Percentiles rank a stretch among this genome's conserved stretches.
These are phyloP conservation scores for Tanypteryx hageni DNA, from an alignment of 2,888 invertebrate genomes.

Conservation along the genomic window DNA sequence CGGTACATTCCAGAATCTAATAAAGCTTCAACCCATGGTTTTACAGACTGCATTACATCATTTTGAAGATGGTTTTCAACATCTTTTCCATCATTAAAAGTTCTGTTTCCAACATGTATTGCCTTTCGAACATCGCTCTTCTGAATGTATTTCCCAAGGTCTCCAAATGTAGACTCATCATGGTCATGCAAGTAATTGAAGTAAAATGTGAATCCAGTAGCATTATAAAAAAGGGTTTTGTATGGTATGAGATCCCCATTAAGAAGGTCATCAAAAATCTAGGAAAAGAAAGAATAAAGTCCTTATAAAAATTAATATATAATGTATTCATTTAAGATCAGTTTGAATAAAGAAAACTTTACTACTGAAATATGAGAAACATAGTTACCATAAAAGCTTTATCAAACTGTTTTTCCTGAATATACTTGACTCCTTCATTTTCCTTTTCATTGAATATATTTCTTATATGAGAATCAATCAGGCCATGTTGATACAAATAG, in stretches of 20 bases:
- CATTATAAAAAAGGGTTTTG: conserved; percentile 82
- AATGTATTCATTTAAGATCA: background rate
- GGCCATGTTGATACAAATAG: conserved; percentile 87
- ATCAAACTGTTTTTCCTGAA: conserved; percentile 80
- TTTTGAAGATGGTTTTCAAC: conserved; percentile 85
- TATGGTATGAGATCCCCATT: conserved; percentile 81
- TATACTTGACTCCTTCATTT: conserved; percentile 78
- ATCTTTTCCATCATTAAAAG: conserved; percentile 80
- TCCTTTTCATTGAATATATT: conserved; percentile 81
- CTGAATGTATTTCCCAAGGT: conserved; percentile 80
- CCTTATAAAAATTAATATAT: background rate
- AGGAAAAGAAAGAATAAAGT: background rate
- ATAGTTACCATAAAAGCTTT: conserved; percentile 81
- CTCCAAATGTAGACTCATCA: conserved; percentile 74
- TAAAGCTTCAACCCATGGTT: conserved; percentile 83
- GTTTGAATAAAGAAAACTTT: background rate
- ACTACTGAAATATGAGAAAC: background rate
- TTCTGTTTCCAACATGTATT: conserved; percentile 90
- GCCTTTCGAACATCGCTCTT: conserved; percentile 81
- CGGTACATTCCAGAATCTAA: conserved; percentile 79
- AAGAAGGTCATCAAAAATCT: conserved; percentile 82
- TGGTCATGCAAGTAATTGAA: conserved; percentile 84
- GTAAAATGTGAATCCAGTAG: conserved; percentile 86
- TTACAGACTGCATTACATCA: conserved; percentile 90
- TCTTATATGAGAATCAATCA: conserved; percentile 82